Evolutionary conservation across 2,888 invertebrate genomes (phyloP), one percentile per base, ranked within the genome.

Genomic region (Platycheirus rosarum): DNA sequence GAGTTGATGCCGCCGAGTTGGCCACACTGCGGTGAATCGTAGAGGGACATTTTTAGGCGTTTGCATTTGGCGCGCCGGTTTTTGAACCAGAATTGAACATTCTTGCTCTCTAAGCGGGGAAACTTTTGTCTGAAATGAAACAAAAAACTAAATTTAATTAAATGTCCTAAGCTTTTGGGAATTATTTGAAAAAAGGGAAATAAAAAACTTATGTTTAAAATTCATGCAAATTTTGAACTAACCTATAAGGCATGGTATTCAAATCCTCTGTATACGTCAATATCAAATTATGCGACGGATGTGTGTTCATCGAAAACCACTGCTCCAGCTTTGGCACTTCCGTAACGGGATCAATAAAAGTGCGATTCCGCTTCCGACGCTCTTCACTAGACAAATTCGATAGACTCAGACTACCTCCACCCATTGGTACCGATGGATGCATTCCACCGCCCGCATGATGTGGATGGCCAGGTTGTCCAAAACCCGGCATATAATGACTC

Each of bases 71-170:
- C 99, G 73, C 99, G 93, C 46, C 99, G 95, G 90, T 99, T 99
- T 91, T 98, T 98, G 91, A 98, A 99, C 99, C 99, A 99, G 90
- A 99, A 98, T 91, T 99, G 99, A 85, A 99, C 98, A 90, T 99
- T 99, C 92, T 99, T 99, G 46, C 98, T 97, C 90, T 99, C 99
- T 84, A 99, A 92, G n/a, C 97, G 95, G 0, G 99, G 99, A 91
- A 99, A 99, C 91, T 99, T 98, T 91, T 98, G 98, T 88, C 99
- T 92, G 85, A n/a, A 86, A 86, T 23, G 9, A 11, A 32, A 63
- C 29, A 5, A 35, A 62, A 42, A 65, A 18, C 0, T 9, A 8
- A 20, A 20, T n/a, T 55, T 4, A 20, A 18, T 23, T n/a, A 23
- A 23, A 23, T n/a, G n/a, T n/a, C 2, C 23, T 4, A 23, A 23